Percentiles rank a stretch among this genome's conserved stretches.
Evolutionary conservation across 2,888 invertebrate genomes (phyloP).

Genomic region (Conomelus anceps): DNA sequence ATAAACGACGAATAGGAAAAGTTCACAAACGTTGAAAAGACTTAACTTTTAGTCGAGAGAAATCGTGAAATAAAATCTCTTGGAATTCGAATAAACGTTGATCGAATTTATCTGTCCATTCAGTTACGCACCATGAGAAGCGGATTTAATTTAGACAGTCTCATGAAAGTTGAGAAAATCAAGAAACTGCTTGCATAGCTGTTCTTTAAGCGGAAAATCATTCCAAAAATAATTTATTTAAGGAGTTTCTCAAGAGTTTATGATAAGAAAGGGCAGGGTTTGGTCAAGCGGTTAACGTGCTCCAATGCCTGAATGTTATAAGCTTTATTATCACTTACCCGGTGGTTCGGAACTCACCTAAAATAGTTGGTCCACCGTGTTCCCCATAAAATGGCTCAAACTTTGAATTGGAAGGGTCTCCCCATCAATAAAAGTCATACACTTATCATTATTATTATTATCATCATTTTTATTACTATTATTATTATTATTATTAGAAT

Average conservation of each 20-base stretch:
- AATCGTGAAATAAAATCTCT: neutral
- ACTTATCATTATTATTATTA: no score
- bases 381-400: no score
- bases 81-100: neutral
- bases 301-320: no score
- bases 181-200: neutral
- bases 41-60: neutral
- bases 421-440: no score
- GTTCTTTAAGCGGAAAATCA: neutral
- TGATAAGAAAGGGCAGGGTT: no score
- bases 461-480: no score
- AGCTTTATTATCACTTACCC: no score
- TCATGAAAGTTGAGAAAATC: neutral
- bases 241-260: neutral
- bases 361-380: no score
- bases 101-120: neutral
- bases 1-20: neutral
- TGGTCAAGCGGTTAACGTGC: no score
- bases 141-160: neutral
- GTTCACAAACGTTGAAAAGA: neutral
- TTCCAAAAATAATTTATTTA: neutral
- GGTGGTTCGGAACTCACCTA: no score
- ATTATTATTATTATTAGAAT: no score
- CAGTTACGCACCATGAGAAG: neutral
- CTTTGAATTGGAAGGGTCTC: no score